These are phyloP conservation scores for Drosophila gunungcola DNA, from an alignment of 1,140 invertebrate genomes.

Conservation along the genomic window DNA sequence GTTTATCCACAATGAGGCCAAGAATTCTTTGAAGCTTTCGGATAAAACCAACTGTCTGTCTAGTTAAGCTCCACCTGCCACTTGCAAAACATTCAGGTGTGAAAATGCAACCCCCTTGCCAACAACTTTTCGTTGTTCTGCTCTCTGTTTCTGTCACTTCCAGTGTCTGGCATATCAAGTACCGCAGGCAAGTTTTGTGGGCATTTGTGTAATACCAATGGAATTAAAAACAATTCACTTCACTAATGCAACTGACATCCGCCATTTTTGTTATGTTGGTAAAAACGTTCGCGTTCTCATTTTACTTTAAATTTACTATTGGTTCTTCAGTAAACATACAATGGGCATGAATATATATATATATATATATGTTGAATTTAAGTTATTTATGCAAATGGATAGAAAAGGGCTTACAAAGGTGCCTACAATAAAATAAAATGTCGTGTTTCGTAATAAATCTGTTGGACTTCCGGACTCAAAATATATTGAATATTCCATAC, in stretches of 20 bases:
- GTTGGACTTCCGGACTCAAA: too few species aligned
- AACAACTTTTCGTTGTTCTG: not conserved
- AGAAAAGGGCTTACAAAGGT: too few species aligned
- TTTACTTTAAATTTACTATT: not conserved
- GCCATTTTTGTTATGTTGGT: slow-evolving; percentile 4
- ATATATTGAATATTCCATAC: too few species aligned
- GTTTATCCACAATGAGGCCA: slow-evolving; percentile 22
- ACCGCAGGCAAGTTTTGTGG: slow-evolving; percentile 42
- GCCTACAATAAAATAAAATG: too few species aligned
- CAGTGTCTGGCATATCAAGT: slow-evolving; percentile 38
- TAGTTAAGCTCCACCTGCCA: slow-evolving; percentile 40
- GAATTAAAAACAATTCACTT: slow-evolving; percentile 45
- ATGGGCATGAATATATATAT: not conserved
- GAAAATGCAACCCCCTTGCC: slow-evolving; percentile 6
- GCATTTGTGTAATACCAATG: slow-evolving; percentile 51
- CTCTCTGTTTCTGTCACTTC: slow-evolving; percentile 16
- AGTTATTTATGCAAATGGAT: too few species aligned
- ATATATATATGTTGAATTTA: too few species aligned
- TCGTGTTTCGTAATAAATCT: too few species aligned
- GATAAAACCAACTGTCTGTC: slow-evolving; percentile 40
- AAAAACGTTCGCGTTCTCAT: not conserved
- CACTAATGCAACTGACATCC: slow-evolving; percentile 47
- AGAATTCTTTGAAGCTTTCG: slow-evolving; percentile 33
- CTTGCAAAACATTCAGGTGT: slow-evolving; percentile 39
- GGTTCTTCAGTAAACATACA: not conserved